Evolutionary conservation across 2,113 vertebrate species (phyloP), one percentile per base, ranked within the genome.

Genomic region (Corythoichthys intestinalis): DNA sequence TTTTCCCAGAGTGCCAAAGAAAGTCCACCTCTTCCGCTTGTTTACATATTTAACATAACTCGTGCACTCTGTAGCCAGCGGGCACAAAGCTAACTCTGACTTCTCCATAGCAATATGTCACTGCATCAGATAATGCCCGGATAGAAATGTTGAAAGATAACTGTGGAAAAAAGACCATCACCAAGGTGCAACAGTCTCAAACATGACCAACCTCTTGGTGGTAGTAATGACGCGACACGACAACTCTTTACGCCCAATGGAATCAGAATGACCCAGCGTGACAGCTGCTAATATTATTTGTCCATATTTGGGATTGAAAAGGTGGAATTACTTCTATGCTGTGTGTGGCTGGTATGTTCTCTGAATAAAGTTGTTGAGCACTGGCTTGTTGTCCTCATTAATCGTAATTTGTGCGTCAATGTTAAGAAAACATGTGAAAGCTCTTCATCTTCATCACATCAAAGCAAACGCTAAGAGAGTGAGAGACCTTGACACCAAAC

Each of bases 11-110:
- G 63, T 59, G 20, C 76, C 48, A 61, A 48, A 54, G 50, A 11
- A 58, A 69, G 48, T 53, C n/a, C 52, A 56, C 9, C 54, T 35
- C 52, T 71, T 63, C 38, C 57, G 38, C 3, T 73, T 86, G 77
- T 89, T 88, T 83, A 84, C 81, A 87, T 86, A 78, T 78, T 87
- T 83, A 69, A 78, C 74, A 85, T 82, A 83, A 52, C 74, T 77
- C 46, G 37, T 76, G 66, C 69, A 60, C 58, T 38, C 44, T 11
- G 54, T 56, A 34, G 54, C 54, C 28, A 20, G 28, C 54, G 54
- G 54, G 20, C 28, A 11, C 10, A 34, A 34, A 56, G 28, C 20
- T 35, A 35, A 5, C 20, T 35, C 28, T 5, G 2, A 28, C 20
- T 28, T 56, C 54, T 28, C 6, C n/a, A 6, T 56, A 28, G 54